Base-by-base conservation (phyloP, 1,140 invertebrate genomes). In the Papilio machaon region DNA sequence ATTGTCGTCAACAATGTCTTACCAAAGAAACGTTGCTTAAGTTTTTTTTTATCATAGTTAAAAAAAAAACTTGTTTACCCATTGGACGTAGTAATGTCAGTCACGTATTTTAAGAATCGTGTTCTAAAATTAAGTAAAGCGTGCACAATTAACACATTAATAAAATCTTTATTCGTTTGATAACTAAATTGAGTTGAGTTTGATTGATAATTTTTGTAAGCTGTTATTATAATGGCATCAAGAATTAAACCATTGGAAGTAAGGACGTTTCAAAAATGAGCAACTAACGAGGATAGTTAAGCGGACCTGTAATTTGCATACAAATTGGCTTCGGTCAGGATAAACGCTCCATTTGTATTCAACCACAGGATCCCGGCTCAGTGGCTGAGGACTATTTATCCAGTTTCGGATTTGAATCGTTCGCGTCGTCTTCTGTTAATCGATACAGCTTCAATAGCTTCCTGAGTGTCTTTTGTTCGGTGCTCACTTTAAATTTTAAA, bases 201-300 rank as follows among this genome's bases (percentile, higher is more conserved):
- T 30, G 23, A 30, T 30, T 30, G 23, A 30, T 30, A 30, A 38
- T 38, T 73, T 17, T 74, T 19, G 47, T 49, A 5, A 13, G 43
- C 43, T 47, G n/a, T 52, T 79, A 80, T 35, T 64, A 23, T 76
- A 80, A 82, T n/a, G 73, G 78, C 52, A 75, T 58, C 77, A 81
- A 81, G 49, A 49, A 79, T 78, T 81, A 74, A 84, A 86, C 83
- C 83, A 35, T 4, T 85, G 81, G 88, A 90, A 93, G 93, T 85
- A 86, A 90, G 90, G 89, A 91, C 88, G 86, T 92, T 91, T 84
- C 84, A 90, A 92, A 94, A 94, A 94, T 94, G 92, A 94, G 92
- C 93, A 94, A 94, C 92, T 94, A 94, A 94, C 92, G 91, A 93
- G 93, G 91, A 94, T 93, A 94, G 93, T 94, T 92, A 92, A 94